Evolutionary conservation across 2,888 invertebrate species (phyloP).

Genomic region (Celastrina argiolus): DNA sequence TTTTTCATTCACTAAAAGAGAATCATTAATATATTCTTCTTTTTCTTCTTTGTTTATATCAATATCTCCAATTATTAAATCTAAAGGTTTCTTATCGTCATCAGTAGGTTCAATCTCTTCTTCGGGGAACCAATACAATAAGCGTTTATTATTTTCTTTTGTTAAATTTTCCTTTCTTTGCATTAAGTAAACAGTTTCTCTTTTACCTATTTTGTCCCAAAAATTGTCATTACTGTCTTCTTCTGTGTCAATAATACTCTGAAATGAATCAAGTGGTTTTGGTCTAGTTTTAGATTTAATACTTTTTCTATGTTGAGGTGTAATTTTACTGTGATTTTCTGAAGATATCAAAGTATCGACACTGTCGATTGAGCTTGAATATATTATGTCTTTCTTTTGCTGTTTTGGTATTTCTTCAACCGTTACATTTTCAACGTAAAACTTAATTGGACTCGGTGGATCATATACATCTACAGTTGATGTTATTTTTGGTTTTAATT

Average conservation of each 20-base stretch:
- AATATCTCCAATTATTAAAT: background rate
- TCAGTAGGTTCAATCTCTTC: slow-evolving; percentile 37
- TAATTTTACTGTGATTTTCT: slow-evolving; percentile 33
- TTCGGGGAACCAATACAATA: slow-evolving; percentile 62
- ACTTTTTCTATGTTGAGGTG: slow-evolving; percentile 32
- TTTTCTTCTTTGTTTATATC: background rate
- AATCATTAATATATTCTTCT: background rate
- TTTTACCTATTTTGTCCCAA: slow-evolving; percentile 81
- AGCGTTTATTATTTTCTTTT: slow-evolving; percentile 55
- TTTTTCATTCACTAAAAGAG: background rate
- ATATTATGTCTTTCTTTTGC: slow-evolving; percentile 61
- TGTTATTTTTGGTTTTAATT: slow-evolving; percentile 75
- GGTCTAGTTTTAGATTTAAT: slow-evolving; percentile 28
- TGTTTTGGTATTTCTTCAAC: slow-evolving; percentile 74
- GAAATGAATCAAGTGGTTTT: slow-evolving; percentile 10
- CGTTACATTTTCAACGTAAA: slow-evolving; percentile 74
- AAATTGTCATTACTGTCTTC: slow-evolving; percentile 76
- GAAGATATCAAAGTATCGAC: background rate
- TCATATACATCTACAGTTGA: slow-evolving; percentile 72
- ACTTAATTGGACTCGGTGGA: slow-evolving; percentile 69
- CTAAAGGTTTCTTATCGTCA: background rate
- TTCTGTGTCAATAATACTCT: slow-evolving; percentile 35
- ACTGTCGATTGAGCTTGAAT: slow-evolving; percentile 50
- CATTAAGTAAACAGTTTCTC: slow-evolving; percentile 80
- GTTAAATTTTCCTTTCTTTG: slow-evolving; percentile 73